These are phyloP conservation scores for Manacus vitellinus DNA, from an alignment of 2,113 vertebrate species.

Conservation along the genomic window DNA sequence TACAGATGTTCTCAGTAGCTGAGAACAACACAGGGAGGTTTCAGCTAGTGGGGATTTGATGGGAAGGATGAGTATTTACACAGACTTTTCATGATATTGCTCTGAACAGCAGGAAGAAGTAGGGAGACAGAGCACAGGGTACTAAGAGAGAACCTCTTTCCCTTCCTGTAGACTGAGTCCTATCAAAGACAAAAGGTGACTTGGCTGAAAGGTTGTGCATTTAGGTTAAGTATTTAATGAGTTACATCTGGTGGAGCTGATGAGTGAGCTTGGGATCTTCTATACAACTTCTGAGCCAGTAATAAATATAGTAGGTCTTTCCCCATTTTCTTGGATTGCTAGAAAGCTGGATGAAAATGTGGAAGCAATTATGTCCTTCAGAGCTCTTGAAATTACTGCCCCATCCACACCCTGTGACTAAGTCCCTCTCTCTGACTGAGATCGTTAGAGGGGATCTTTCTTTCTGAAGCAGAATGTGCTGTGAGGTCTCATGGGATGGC, in stretches of 20 bases:
- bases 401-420: not conserved
- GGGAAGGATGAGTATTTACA: not conserved
- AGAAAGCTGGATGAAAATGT: not conserved
- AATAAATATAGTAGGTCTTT: not conserved
- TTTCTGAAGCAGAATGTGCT: not conserved
- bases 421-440: not conserved
- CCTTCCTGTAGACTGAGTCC: not conserved
- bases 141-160: not conserved
- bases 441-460: not conserved
- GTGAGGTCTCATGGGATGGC: not conserved
- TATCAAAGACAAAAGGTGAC: not conserved
- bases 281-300: not conserved
- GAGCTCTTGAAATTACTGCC: not conserved
- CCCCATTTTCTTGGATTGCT: not conserved
- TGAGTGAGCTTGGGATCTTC: not conserved
- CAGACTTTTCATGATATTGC: rapidly evolving
- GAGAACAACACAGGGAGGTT: not conserved
- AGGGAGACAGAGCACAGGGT: not conserved
- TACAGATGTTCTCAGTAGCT: not conserved
- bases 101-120: not conserved
- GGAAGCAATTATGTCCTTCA: not conserved
- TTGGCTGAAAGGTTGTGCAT: not conserved
- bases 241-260: not conserved
- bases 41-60: not conserved
- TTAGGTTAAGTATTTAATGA: not conserved